Evolutionary conservation across 2,888 invertebrate genomes (phyloP).

Genomic region (Copidosoma aretas): DNA sequence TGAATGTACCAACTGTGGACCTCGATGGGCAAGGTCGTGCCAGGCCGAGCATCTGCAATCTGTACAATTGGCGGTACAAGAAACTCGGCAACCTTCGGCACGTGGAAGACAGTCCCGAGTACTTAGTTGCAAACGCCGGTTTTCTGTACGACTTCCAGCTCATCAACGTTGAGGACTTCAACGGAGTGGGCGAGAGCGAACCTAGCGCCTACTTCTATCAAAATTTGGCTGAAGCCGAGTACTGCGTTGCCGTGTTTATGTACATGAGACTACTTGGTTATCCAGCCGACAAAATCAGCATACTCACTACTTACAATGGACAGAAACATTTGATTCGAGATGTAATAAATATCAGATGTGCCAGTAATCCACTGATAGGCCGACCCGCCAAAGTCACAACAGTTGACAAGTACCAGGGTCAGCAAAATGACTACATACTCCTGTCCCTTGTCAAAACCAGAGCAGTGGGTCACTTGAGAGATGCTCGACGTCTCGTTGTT

Average conservation of each 20-base stretch:
- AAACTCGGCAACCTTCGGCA: conserved; percentile 93
- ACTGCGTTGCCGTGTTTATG: conserved; percentile 96
- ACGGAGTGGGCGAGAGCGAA: conserved; percentile 95
- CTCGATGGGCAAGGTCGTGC: conserved; percentile 98
- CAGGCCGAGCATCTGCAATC: conserved; percentile 85
- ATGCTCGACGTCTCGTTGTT: conserved; percentile 94
- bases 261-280: conserved; percentile 97
- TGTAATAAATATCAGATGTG: conserved; percentile 88
- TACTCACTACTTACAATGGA: conserved; percentile 98
- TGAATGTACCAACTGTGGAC: conserved; percentile 97
- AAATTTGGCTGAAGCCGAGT: conserved; percentile 91
- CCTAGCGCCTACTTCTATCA: conserved; percentile 99
- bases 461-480: conserved; percentile 97
- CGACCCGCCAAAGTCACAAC: conserved; percentile 92
- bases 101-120: conserved; percentile 83
- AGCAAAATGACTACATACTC: conserved; percentile 98
- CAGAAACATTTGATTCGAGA: conserved; percentile 97
- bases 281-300: conserved; percentile 95
- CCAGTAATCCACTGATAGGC: conserved; percentile 93
- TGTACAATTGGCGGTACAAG: conserved; percentile 97
- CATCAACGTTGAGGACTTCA: conserved; percentile 95
- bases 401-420: conserved; percentile 99
- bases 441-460: conserved; percentile 94
- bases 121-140: conserved; percentile 89
- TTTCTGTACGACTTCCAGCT: conserved; percentile 93